These are phyloP conservation scores for Chydorus sphaericus DNA, from an alignment of 2,888 invertebrate species.

Conservation along the genomic window DNA sequence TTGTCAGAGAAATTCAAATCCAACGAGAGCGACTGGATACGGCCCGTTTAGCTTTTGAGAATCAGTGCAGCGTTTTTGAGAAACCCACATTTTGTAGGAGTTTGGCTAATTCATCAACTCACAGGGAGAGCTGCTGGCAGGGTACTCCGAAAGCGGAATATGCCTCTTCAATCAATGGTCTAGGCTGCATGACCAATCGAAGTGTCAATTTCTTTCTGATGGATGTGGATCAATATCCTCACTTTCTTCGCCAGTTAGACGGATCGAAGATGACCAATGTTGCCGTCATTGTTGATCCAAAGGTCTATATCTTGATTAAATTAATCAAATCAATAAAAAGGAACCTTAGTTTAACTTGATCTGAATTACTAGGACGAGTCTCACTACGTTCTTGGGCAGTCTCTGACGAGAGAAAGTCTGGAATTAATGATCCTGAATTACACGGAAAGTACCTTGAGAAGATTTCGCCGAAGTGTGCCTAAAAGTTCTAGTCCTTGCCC, in stretches of 20 bases:
- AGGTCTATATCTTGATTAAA: constrained; percentile 35
- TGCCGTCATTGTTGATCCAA: constrained; percentile 52
- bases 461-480: not conserved
- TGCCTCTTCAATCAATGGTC: no score
- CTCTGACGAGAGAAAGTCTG: constrained; percentile 29
- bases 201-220: constrained; percentile 50
- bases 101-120: no score
- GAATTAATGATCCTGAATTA: constrained; percentile 36
- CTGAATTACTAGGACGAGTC: constrained; percentile 45
- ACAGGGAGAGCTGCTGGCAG: no score
- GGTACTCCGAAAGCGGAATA: no score
- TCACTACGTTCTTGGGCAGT: constrained; percentile 40
- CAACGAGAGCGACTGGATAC: not conserved
- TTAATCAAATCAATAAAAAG: constrained; percentile 18
- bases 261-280: constrained; percentile 41
- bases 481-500: not conserved
- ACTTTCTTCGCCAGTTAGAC: constrained; percentile 12
- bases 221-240: constrained; percentile 53
- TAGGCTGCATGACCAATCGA: constrained; percentile 37
- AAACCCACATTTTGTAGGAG: no score
- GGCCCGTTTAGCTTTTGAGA: not conserved
- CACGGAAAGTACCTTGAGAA: constrained; percentile 26
- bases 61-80: not conserved
- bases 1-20: not conserved
- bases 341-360: no score